Evolutionary conservation across 1,140 invertebrate species (phyloP), one percentile per base, ranked within the genome.

Genomic region (Drusus annulatus): DNA sequence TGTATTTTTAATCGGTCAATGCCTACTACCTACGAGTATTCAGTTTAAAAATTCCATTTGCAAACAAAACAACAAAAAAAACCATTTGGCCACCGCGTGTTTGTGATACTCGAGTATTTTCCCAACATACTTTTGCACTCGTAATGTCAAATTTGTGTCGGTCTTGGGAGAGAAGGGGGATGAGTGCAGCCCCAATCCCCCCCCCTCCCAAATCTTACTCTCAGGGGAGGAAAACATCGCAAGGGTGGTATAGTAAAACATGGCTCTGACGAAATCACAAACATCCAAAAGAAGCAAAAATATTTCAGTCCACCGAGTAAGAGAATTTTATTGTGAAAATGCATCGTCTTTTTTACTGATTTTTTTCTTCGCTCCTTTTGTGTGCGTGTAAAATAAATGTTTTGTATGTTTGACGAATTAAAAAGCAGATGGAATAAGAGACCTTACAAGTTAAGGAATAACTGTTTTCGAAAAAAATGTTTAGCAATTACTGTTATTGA

Each of bases 71-170:
- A 45, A 45, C n/a, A 45, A 10, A 13, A 45, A 45, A 45, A 45
- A 45, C 68, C 28, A 56, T 54, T 54, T 17, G 23, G 21, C 69
- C 69, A 74, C 69, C 50, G 76, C 56, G 77, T 81, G 74, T 81
- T 81, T 81, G 79, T 81, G 74, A 68, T 73, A 73, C 81, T 79
- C 76, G 50, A 77, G 81, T 63, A 80, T 82, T 82, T 80, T 82
- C 78, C 65, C 79, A 79, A 83, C 81, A 83, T 83, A 83, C 81
- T 83, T 83, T 83, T 83, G 81, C 81, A 83, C 81, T 83, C 76
- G 79, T 83, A 83, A 83, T 80, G 81, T 83, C 81, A 83, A 83
- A 83, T 83, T 83, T 83, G 81, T 83, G 81, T 83, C 81, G 79
- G 74, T 69, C 73, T 68, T 65, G 21, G 78, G 54, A 45, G 31